A percentile compares a stretch with the other conserved stretches of the same genome.
phyloP scores from a whole-genome alignment of 2,888 invertebrate species.

The Ormyrus nitidulus region DNA sequence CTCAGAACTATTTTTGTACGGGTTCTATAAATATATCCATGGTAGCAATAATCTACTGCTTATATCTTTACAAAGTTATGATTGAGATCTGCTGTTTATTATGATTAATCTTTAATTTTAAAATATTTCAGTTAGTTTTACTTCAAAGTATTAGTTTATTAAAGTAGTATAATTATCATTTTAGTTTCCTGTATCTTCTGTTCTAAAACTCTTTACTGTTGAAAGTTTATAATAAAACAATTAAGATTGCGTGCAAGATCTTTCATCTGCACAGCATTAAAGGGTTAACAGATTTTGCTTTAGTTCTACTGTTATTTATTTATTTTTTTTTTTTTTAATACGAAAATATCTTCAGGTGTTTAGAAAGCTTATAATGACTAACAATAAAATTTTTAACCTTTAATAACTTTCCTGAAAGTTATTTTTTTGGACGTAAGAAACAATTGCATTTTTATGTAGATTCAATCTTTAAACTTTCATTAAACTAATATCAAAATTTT shows the following conservation, averaged over 20 bases:
- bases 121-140: no score
- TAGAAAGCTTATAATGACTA: not conserved
- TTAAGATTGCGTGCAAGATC: no score
- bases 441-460: not conserved
- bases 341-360: not conserved
- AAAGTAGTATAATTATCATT: not conserved
- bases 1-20: not conserved
- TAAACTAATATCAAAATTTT: not conserved
- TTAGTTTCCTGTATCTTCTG: not conserved
- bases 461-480: slow-evolving; percentile 7
- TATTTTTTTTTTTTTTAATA: not conserved
- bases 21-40: not conserved
- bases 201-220: no score
- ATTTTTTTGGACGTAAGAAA: slow-evolving; percentile 16
- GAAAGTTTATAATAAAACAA: no score
- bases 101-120: no score
- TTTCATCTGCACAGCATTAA: slow-evolving; percentile 18
- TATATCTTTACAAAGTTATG: not conserved
- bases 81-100: no score
- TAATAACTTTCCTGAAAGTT: slow-evolving; percentile 25
- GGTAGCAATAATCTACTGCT: no score
- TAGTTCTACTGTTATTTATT: slow-evolving; percentile 38
- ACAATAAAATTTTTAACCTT: not conserved
- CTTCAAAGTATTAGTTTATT: not conserved
- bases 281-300: slow-evolving; percentile 29